Conservation (phyloP, 2,113 vertebrate genomes). For the Fukomys damarensis region DNA sequence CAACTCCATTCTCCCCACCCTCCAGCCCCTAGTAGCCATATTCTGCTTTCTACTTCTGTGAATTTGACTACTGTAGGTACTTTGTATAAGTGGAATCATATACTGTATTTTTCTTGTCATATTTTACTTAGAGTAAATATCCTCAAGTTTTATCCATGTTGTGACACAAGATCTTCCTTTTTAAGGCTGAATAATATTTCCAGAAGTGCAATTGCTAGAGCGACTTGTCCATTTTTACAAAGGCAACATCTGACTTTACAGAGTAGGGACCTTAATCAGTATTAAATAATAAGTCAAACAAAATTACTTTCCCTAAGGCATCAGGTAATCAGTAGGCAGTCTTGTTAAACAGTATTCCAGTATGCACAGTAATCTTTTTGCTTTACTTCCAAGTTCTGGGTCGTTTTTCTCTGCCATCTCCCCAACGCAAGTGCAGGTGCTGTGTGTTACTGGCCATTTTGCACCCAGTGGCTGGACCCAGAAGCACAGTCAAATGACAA, state of each 20-base stretch:
- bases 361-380: not conserved
- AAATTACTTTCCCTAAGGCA: not conserved
- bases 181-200: not conserved
- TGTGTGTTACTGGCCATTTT: not conserved
- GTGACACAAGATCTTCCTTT: not conserved
- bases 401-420: not conserved
- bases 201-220: not conserved
- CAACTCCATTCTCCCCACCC: not conserved
- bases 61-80: not conserved
- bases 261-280: slow-evolving; percentile 13
- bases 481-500: not conserved
- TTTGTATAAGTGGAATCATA: not conserved
- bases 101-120: not conserved
- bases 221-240: not conserved
- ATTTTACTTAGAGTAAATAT: not conserved
- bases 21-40: not conserved
- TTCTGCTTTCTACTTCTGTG: not conserved
- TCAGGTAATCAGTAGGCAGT: not conserved
- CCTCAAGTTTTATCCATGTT: not conserved
- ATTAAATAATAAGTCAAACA: slow-evolving; percentile 9
- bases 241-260: not conserved
- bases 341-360: not conserved
- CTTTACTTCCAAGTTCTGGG: not conserved
- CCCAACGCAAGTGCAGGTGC: not conserved
- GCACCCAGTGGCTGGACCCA: not conserved